Percentiles rank a stretch among this genome's conserved stretches.
These are phyloP conservation scores for Brienomyrus longianalis DNA, from an alignment of 2,113 vertebrate genomes.

Conservation along the genomic window DNA sequence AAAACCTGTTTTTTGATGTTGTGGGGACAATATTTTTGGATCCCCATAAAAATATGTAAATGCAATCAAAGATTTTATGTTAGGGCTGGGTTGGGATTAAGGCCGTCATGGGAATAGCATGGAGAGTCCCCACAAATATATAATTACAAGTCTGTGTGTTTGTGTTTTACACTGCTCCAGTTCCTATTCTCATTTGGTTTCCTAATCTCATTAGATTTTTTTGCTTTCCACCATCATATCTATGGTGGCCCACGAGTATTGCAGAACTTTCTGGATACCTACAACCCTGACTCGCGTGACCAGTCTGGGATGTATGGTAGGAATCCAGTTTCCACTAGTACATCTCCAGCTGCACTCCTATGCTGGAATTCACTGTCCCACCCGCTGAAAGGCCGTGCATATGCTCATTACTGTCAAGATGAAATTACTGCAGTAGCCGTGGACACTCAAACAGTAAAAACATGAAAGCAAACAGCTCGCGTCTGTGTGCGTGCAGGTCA, in stretches of 20 bases:
- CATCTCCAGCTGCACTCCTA: conserved; percentile 19
- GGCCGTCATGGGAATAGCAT: neutral
- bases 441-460: conserved; percentile 13
- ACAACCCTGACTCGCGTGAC: neutral
- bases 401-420: conserved; percentile 33
- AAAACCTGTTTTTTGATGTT: no score
- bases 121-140: neutral
- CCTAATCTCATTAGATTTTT: neutral
- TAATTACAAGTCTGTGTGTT: neutral
- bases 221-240: neutral
- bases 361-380: conserved; percentile 3
- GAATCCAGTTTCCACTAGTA: conserved; percentile 16
- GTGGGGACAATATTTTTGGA: no score
- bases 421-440: conserved; percentile 11
- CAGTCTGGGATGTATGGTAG: conserved; percentile 18
- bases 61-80: neutral
- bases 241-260: neutral
- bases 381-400: conserved; percentile 25
- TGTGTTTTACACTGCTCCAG: neutral
- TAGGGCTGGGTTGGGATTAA: neutral
- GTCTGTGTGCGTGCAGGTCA: neutral
- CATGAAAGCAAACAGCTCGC: neutral
- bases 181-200: neutral
- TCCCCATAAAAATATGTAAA: no score
- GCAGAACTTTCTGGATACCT: conserved; percentile 26